Conservation (phyloP, 2,797 vertebrate species). For the Chaunax sp. region DNA sequence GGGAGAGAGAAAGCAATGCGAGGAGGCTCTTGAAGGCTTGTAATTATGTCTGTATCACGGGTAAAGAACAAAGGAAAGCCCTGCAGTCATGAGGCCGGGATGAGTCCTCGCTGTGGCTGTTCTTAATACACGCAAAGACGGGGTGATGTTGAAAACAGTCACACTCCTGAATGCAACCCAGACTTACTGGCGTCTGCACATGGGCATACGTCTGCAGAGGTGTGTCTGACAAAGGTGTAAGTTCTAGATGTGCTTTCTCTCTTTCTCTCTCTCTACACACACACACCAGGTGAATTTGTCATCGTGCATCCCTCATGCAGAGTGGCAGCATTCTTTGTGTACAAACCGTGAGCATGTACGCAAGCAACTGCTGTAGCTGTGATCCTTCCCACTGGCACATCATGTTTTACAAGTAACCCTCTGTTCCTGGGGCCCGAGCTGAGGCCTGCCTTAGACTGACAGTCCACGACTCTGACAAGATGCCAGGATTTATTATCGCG, state of each 20-base stretch:
- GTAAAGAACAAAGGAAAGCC: slow-evolving; percentile 83
- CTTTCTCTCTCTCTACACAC: not conserved
- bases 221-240: slow-evolving; percentile 67
- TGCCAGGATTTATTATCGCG: slow-evolving; percentile 52
- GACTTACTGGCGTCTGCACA: slow-evolving; percentile 83
- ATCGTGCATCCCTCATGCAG: slow-evolving; percentile 66
- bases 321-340: slow-evolving; percentile 77
- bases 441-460: slow-evolving; percentile 45
- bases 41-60: slow-evolving; percentile 82
- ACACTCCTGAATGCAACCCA: slow-evolving; percentile 71
- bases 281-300: slow-evolving; percentile 49
- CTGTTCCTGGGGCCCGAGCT: slow-evolving; percentile 43
- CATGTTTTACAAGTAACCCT: slow-evolving; percentile 67
- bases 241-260: not conserved
- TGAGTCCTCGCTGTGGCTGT: slow-evolving; percentile 66
- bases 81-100: slow-evolving; percentile 83
- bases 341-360: slow-evolving; percentile 69
- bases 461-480: slow-evolving; percentile 49
- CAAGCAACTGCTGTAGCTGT: slow-evolving; percentile 51
- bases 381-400: slow-evolving; percentile 66
- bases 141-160: slow-evolving; percentile 79
- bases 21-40: slow-evolving; percentile 77
- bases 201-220: slow-evolving; percentile 48
- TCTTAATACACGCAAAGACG: slow-evolving; percentile 73
- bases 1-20: slow-evolving; percentile 68